These are phyloP conservation scores for Eupeodes corollae DNA, from an alignment of 1,140 invertebrate genomes.

Conservation along the genomic window DNA sequence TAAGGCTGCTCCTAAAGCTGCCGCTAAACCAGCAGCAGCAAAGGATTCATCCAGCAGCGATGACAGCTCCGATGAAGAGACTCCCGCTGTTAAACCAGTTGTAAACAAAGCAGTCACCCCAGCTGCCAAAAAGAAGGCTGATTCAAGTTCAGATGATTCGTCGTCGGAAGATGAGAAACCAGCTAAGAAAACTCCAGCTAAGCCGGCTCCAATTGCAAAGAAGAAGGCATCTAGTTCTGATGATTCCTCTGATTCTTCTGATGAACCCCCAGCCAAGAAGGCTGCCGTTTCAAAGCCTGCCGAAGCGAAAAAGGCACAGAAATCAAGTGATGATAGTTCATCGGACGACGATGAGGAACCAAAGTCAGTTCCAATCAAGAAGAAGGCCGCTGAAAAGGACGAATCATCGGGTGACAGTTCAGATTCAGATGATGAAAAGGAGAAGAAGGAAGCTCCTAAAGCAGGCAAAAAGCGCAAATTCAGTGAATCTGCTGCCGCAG, in stretches of 20 bases:
- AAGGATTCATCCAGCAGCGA: slow-evolving; percentile 16
- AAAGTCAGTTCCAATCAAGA: slow-evolving; percentile 11
- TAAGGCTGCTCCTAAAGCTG: slow-evolving; percentile 10
- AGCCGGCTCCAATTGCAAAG: slow-evolving; percentile 12
- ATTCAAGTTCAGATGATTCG: slow-evolving; percentile 10
- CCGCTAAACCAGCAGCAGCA: slow-evolving; percentile 7
- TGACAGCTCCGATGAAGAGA: slow-evolving; percentile 12
- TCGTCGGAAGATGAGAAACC: slow-evolving; percentile 9
- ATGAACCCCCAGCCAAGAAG: slow-evolving; percentile 12
- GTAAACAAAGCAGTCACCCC: slow-evolving; percentile 2
- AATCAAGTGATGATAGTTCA: slow-evolving; percentile 11
- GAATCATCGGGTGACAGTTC: slow-evolving; percentile 32
- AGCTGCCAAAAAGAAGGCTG: slow-evolving; percentile 19
- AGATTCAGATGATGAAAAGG: slow-evolving; percentile 30
- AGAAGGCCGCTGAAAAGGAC: slow-evolving; percentile 22
- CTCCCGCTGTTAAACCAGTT: slow-evolving; percentile 11
- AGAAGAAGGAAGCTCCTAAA: slow-evolving; percentile 20
- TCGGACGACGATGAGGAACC: slow-evolving; percentile 12
- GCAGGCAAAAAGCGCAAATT: slow-evolving; percentile 36
- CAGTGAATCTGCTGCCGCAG: slow-evolving; percentile 20
- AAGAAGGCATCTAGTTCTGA: slow-evolving; percentile 16
- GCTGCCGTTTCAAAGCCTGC: slow-evolving; percentile 11
- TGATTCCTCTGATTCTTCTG: slow-evolving; percentile 18
- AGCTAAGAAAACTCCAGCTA: slow-evolving; percentile 16
- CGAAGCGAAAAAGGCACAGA: slow-evolving; percentile 12